Percentiles rank a stretch among this genome's conserved stretches.
phyloP scores from a whole-genome alignment of 2,113 vertebrate species.

The Hucho hucho region DNA sequence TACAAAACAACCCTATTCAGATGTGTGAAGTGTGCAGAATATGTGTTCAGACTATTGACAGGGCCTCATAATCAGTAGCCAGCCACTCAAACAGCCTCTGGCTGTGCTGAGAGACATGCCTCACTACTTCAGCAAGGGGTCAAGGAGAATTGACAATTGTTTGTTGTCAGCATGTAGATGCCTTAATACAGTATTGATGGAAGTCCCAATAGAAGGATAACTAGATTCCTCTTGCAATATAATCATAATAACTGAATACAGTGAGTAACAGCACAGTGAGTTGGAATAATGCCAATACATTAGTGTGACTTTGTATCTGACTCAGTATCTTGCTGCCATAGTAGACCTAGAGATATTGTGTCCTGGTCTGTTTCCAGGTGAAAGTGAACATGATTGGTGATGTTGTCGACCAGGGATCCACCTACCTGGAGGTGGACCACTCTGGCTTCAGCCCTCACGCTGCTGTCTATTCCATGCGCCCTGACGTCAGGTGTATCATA shows the following conservation, averaged over 20 bases:
- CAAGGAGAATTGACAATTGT: neutral
- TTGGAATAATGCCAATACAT: neutral
- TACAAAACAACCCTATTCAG: neutral
- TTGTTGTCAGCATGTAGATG: neutral
- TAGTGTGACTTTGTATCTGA: neutral
- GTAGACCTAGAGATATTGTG: neutral
- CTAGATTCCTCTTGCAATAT: neutral
- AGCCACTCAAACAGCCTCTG: neutral
- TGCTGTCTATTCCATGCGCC: slow-evolving; percentile 90
- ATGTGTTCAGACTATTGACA: neutral
- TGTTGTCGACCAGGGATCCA: slow-evolving; percentile 91
- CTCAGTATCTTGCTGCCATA: neutral
- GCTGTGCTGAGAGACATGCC: neutral
- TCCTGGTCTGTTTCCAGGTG: slow-evolving; percentile 72
- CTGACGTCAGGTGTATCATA: slow-evolving; percentile 89
- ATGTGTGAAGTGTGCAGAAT: neutral
- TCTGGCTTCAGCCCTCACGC: slow-evolving; percentile 90
- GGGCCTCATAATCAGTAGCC: neutral
- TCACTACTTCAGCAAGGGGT: neutral
- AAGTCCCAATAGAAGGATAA: neutral
- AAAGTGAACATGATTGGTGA: slow-evolving; percentile 95
- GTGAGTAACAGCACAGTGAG: neutral
- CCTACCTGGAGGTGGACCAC: slow-evolving; percentile 81
- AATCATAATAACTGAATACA: neutral
- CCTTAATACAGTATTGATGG: too few species aligned